These are phyloP conservation scores for Phaenicophaeus curvirostris DNA, from an alignment of 2,797 vertebrate species.

Conservation along the genomic window DNA sequence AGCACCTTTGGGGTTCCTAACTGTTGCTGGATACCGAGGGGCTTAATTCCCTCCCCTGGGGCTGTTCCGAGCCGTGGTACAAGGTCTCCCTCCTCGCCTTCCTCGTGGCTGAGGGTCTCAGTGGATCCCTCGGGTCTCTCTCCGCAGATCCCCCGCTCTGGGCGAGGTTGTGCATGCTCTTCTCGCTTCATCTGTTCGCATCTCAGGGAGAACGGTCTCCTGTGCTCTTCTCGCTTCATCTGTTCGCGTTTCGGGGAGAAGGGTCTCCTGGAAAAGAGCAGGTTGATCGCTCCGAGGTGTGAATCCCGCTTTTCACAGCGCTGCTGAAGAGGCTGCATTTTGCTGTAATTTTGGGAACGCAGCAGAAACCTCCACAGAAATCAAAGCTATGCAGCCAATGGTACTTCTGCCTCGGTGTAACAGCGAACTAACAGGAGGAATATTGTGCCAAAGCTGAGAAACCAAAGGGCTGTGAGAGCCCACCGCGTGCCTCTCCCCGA, in stretches of 20 bases:
- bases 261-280: background rate
- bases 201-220: background rate
- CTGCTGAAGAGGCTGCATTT: background rate
- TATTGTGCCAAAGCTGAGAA: rapidly evolving
- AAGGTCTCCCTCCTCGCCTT: background rate
- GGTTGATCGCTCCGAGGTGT: background rate
- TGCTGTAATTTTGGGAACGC: background rate
- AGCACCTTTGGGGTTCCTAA: background rate
- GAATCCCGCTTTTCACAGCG: background rate
- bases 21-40: rapidly evolving
- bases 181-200: rapidly evolving
- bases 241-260: background rate
- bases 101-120: background rate
- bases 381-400: background rate
- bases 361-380: background rate
- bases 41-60: rapidly evolving
- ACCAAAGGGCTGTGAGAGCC: background rate
- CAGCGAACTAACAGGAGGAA: background rate
- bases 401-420: background rate
- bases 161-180: rapidly evolving
- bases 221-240: rapidly evolving
- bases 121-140: background rate
- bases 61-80: rapidly evolving
- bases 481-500: rapidly evolving
- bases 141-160: background rate